These are phyloP conservation scores for Anoura caudifer DNA, from an alignment of 2,113 vertebrate species.

Conservation along the genomic window DNA sequence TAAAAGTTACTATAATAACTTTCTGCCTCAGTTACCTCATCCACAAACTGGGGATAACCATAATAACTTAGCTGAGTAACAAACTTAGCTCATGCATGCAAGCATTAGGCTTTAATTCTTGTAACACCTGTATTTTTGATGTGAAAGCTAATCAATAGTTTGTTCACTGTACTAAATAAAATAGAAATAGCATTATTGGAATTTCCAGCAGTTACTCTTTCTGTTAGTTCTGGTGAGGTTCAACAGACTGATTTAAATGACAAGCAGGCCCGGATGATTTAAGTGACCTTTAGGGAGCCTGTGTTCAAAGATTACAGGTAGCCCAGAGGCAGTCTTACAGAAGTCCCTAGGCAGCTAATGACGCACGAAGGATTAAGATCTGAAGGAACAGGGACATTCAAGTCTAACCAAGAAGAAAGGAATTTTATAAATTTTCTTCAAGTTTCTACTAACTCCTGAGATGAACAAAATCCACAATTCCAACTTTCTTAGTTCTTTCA, in stretches of 20 bases:
- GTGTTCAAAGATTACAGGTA: not conserved
- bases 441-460: not conserved
- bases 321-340: not conserved
- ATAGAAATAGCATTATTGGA: not conserved
- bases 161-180: constrained; percentile 15
- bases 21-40: not conserved
- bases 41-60: constrained; percentile 4
- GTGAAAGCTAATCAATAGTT: not conserved
- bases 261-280: not conserved
- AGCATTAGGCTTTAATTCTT: not conserved
- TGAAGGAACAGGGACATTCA: not conserved
- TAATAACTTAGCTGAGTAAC: constrained; percentile 6
- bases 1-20: not conserved
- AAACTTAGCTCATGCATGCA: not conserved
- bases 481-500: not conserved
- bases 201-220: not conserved
- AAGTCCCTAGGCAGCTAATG: not conserved
- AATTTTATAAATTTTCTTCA: not conserved
- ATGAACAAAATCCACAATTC: constrained; percentile 32
- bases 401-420: not conserved
- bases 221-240: not conserved
- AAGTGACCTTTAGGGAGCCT: not conserved
- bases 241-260: not conserved
- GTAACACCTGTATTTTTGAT: constrained; percentile 22
- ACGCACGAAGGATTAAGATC: not conserved